Conservation (phyloP, 2,888 invertebrate genomes). For the Barypeithes pellucidus region DNA sequence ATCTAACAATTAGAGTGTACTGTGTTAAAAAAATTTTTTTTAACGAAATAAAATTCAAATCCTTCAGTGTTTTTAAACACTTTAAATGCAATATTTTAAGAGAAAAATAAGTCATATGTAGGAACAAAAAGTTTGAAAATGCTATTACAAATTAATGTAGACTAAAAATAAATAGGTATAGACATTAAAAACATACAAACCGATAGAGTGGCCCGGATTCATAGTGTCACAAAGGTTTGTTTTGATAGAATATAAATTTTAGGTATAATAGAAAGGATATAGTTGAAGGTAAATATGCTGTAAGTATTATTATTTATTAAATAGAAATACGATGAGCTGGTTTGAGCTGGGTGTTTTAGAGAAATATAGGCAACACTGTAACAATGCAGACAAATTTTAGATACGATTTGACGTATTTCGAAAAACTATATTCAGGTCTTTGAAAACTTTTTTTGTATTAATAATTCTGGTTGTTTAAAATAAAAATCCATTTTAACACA, state of each 20-base stretch:
- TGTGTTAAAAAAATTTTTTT: slow-evolving; percentile 37
- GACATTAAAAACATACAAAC: no score
- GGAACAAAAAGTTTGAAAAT: no score
- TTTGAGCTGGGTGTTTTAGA: slow-evolving; percentile 72
- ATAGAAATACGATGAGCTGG: slow-evolving; percentile 66
- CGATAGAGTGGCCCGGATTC: no score
- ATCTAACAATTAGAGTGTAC: slow-evolving; percentile 26
- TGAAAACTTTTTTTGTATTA: neutral
- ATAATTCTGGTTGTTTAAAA: neutral
- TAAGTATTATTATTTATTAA: slow-evolving; percentile 44
- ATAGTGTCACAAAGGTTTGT: no score
- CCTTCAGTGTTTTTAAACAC: slow-evolving; percentile 16
- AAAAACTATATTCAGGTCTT: slow-evolving; percentile 4
- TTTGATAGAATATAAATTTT: no score
- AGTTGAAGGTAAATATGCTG: slow-evolving; percentile 25
- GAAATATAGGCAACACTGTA: slow-evolving; percentile 56
- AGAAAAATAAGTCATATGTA: no score
- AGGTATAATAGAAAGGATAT: no score
- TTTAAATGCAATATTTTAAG: no score
- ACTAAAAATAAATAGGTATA: no score
- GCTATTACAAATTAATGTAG: no score
- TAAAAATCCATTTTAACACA: slow-evolving; percentile 1
- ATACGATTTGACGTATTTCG: slow-evolving; percentile 48
- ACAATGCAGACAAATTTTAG: slow-evolving; percentile 60
- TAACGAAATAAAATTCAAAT: slow-evolving; percentile 6